Conservation (phyloP, 2,797 vertebrate genomes). For the Channa striata region DNA sequence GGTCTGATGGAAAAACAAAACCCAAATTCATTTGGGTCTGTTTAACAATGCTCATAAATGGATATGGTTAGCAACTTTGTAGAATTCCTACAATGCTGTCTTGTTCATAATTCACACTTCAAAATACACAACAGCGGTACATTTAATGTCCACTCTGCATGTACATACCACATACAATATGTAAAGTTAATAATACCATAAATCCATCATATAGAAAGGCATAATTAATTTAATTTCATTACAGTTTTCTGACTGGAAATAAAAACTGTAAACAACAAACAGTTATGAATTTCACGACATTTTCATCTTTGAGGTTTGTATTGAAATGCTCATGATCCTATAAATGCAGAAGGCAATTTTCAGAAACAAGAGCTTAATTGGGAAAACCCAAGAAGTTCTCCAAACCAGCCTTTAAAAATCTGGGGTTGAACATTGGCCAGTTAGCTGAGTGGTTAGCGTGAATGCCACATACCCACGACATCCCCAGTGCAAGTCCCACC, state of each 20-base stretch:
- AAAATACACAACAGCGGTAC: conserved; percentile 46
- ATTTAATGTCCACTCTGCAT: conserved; percentile 31
- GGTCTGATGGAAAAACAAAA: conserved; percentile 43
- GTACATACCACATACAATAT: conserved; percentile 12
- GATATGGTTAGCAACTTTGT: conserved; percentile 1
- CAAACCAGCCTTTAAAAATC: conserved; percentile 7
- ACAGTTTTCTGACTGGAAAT: conserved; percentile 1
- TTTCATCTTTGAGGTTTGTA: conserved; percentile 6
- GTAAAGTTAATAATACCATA: conserved; percentile 1
- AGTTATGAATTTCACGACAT: conserved; percentile 11
- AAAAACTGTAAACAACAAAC: conserved; percentile 32
- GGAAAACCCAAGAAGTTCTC: conserved; percentile 1
- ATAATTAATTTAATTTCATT: conserved; percentile 5
- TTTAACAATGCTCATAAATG: conserved; percentile 19
- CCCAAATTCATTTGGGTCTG: conserved; percentile 15
- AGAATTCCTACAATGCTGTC: conserved; percentile 6
- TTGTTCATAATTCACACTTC: conserved; percentile 56
- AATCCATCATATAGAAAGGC: conserved; percentile 24
- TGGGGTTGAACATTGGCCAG: not conserved
- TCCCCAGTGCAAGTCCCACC: no score
- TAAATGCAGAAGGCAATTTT: conserved; percentile 24
- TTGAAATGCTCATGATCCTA: conserved; percentile 10
- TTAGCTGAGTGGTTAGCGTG: no score
- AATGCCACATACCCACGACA: no score
- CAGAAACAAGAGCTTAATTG: conserved; percentile 10